These are phyloP conservation scores for Clusia tigrina DNA, from an alignment of 2,888 invertebrate genomes.

Conservation along the genomic window DNA sequence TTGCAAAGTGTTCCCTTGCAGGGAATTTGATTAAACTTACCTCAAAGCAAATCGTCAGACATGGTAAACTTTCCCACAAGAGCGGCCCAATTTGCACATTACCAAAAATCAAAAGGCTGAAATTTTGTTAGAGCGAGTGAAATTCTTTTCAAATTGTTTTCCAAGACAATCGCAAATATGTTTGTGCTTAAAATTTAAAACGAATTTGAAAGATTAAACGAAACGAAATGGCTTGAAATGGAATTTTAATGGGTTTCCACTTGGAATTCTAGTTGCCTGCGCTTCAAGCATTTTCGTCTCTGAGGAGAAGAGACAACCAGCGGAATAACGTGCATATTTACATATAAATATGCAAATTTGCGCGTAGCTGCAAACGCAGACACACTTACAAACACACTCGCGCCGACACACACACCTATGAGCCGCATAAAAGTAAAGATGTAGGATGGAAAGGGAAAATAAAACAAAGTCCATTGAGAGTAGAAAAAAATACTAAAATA, in stretches of 20 bases:
- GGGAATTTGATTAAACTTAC: no score
- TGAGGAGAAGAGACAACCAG: conserved; percentile 12
- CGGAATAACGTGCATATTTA: conserved; percentile 25
- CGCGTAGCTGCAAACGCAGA: not conserved
- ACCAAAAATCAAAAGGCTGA: no score
- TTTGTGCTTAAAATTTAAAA: not conserved
- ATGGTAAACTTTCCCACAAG: no score
- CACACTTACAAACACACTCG: no score
- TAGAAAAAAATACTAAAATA: conserved; percentile 5
- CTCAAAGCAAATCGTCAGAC: no score
- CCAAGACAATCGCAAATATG: not conserved
- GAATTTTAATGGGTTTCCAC: conserved; percentile 44
- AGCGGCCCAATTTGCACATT: no score
- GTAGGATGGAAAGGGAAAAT: not conserved
- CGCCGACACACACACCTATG: not conserved
- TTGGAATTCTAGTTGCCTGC: conserved; percentile 30
- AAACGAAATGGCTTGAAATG: conserved; percentile 33
- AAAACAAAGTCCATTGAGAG: conserved; percentile 3
- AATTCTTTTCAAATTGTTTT: not conserved
- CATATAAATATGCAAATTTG: conserved; percentile 29
- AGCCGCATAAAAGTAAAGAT: not conserved
- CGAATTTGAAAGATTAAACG: conserved; percentile 2
- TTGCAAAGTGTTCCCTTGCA: no score
- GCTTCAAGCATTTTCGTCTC: not conserved
- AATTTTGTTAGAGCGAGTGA: no score